Evolutionary conservation across 2,888 invertebrate species (phyloP), one percentile per base, ranked within the genome.

Genomic region (Digitonthophagus gazella): DNA sequence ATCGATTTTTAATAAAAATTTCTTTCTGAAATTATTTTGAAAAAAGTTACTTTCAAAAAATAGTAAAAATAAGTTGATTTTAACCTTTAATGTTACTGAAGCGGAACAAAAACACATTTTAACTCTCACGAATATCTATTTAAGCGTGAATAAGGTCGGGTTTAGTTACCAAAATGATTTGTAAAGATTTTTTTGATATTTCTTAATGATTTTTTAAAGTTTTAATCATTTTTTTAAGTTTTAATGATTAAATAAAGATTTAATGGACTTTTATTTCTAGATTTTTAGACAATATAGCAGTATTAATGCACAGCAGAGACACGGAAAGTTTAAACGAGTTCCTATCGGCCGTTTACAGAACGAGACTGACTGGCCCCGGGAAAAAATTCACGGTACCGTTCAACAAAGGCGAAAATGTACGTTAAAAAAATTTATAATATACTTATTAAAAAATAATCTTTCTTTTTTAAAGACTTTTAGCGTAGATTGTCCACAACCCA

Each of bases 251-350:
- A n/a, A n/a, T n/a, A n/a, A n/a, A n/a, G n/a, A n/a, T n/a, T n/a
- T n/a, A n/a, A n/a, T n/a, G n/a, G n/a, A n/a, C n/a, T n/a, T n/a
- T 61, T 18, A 61, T 14, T 6, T 61, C 64, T 83, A 92, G 92
- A 82, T 87, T 95, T 79, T 86, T 96, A 79, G 94, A 95, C 84
- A 89, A 91, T 76, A 89, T 95, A 80, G 91, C 93, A 71, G 90
- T 92, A 80, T 85, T 95, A 76, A 89, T 90, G 79, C 90, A 89
- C 74, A 86, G 86, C 75, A 84, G 83, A 22, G 83, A 85, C 68
- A 83, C 84, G 14, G 86, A 86, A 77, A 86, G 87, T 77, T 80
- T 90, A 61, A 84, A 84, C 77, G 85, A 85, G 77, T 87, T 94
- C 82, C 84, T 94, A 67, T 85, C 88, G 70, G 86, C 88, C 74